Conservation (phyloP, 2,797 vertebrate species). For the Anolis apletophallus region DNA sequence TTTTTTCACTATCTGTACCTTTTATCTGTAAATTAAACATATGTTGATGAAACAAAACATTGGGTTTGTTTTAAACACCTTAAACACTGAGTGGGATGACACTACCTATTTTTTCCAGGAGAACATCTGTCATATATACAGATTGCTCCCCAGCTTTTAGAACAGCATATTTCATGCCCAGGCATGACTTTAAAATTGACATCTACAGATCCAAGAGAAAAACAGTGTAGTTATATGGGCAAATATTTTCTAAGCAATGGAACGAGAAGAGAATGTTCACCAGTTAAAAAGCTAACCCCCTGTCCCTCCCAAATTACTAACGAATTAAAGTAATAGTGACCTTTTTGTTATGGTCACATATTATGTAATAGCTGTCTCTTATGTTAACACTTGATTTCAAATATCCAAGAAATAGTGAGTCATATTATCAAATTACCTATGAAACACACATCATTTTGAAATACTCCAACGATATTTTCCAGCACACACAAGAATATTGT, state of each 20-base stretch:
- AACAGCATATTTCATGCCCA: background rate
- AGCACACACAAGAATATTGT: background rate
- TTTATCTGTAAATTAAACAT: too few relatives aligned
- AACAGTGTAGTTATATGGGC: too few relatives aligned
- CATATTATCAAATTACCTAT: background rate
- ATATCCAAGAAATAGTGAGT: background rate
- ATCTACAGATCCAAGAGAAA: background rate
- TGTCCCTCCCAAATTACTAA: background rate
- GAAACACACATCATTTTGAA: background rate
- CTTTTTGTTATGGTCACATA: accelerated
- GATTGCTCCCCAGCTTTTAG: background rate
- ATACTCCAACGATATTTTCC: background rate
- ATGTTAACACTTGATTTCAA: background rate
- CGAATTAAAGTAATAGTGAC: accelerated
- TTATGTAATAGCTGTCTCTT: background rate
- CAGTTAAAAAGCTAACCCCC: background rate
- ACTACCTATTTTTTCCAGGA: too few relatives aligned
- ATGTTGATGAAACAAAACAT: too few relatives aligned
- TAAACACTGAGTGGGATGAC: too few relatives aligned
- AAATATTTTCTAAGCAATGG: too few relatives aligned
- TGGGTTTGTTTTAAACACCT: too few relatives aligned
- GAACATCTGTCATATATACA: background rate
- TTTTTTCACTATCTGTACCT: too few relatives aligned
- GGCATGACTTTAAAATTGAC: background rate
- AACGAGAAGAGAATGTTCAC: background rate